Evolutionary conservation across 1,140 invertebrate genomes (phyloP).

Genomic region (Acromyrmex echinatior): DNA sequence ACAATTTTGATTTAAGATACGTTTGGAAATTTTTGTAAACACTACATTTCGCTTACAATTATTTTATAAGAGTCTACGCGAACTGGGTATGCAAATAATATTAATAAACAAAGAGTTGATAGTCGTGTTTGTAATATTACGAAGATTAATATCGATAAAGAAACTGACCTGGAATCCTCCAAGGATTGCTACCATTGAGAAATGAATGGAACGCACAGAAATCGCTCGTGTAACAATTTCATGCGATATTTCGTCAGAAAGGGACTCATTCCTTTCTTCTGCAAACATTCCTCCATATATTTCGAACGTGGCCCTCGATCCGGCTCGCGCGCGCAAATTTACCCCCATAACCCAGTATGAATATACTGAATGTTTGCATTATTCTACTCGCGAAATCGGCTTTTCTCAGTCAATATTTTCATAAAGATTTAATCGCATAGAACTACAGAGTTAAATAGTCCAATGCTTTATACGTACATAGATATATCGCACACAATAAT

Average conservation of each 20-base stretch:
- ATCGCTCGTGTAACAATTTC: constrained; percentile 28
- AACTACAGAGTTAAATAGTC: background rate
- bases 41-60: background rate
- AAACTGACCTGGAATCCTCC: background rate
- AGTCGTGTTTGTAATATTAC: background rate
- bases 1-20: background rate
- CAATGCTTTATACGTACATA: background rate
- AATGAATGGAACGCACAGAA: constrained; percentile 19
- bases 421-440: constrained; percentile 11
- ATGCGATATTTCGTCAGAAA: constrained; percentile 35
- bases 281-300: constrained; percentile 32
- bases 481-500: background rate
- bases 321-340: constrained; percentile 22
- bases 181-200: constrained; percentile 14
- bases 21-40: background rate
- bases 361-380: background rate
- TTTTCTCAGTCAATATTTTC: constrained; percentile 16
- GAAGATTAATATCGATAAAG: constrained; percentile 22
- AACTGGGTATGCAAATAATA: background rate
- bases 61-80: background rate
- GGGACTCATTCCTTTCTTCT: constrained; percentile 28
- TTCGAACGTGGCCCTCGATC: background rate
- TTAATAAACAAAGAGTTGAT: constrained; percentile 9
- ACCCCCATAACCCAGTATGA: background rate
- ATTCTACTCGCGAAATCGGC: background rate